Percentiles rank a stretch among this genome's conserved stretches.
These are phyloP conservation scores for Xestia xanthographa DNA, from an alignment of 2,888 invertebrate genomes.

Conservation along the genomic window DNA sequence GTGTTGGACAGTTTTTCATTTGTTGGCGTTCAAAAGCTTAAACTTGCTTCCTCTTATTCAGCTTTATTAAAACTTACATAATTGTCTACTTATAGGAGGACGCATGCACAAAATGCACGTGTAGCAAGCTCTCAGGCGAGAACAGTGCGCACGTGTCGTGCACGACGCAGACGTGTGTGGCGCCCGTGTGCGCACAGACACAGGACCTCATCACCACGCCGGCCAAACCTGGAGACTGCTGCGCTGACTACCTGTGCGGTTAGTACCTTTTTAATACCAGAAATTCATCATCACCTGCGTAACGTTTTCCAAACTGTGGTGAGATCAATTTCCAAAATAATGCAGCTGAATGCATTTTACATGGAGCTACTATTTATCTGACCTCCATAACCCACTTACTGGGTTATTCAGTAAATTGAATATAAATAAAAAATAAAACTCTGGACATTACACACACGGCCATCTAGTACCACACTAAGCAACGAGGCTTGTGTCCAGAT, in stretches of 20 bases:
- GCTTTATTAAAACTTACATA: too few relatives aligned
- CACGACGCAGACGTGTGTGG: conserved; percentile 91
- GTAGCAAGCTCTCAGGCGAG: conserved; percentile 83
- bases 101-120: conserved; percentile 94
- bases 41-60: too few relatives aligned
- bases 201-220: conserved; percentile 89
- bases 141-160: conserved; percentile 90
- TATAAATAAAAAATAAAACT: too few relatives aligned
- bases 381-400: too few relatives aligned
- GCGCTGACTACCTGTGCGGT: conserved; percentile 93
- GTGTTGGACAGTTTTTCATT: too few relatives aligned
- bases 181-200: conserved; percentile 90
- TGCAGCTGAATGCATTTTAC: neutral
- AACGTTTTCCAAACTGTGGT: neutral
- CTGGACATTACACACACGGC: too few relatives aligned
- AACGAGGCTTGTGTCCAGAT: too few relatives aligned
- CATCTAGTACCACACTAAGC: too few relatives aligned
- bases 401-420: too few relatives aligned
- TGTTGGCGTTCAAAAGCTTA: too few relatives aligned
- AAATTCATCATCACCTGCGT: neutral
- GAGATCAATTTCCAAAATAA: neutral
- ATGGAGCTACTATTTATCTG: too few relatives aligned
- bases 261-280: conserved; percentile 40
- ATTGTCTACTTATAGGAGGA: conserved; percentile 84
- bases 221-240: conserved; percentile 92